phyloP scores from a whole-genome alignment of 2,888 invertebrate species.

The Xylocampa areola region DNA sequence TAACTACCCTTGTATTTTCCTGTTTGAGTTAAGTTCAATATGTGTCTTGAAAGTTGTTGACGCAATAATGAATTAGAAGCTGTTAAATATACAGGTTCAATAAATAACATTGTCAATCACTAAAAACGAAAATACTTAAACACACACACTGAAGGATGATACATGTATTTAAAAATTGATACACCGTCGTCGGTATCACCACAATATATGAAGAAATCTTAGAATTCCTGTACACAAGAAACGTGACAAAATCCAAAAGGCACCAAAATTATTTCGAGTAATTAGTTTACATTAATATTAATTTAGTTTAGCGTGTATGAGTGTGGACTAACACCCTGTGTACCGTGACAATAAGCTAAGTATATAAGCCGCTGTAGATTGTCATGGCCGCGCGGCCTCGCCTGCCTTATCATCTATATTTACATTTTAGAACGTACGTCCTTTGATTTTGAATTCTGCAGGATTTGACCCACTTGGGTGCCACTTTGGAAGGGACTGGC shows the following conservation, averaged over 20 bases:
- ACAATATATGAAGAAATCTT: not conserved
- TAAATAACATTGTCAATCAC: no score
- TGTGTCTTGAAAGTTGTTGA: not conserved
- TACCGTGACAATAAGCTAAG: slow-evolving; percentile 86
- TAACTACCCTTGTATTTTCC: not conserved
- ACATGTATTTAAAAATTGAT: no score
- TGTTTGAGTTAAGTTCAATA: not conserved
- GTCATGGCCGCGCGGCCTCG: slow-evolving; percentile 61
- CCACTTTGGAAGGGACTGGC: slow-evolving; percentile 35
- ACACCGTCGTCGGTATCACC: no score
- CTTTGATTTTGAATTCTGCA: slow-evolving; percentile 43
- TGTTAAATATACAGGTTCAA: no score
- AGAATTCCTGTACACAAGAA: not conserved
- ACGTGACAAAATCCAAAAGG: slow-evolving; percentile 14
- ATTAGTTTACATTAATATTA: slow-evolving; percentile 58
- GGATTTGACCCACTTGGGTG: slow-evolving; percentile 38
- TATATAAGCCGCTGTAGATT: slow-evolving; percentile 78
- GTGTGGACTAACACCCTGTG: slow-evolving; percentile 85
- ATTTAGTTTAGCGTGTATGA: slow-evolving; percentile 75
- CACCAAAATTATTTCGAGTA: slow-evolving; percentile 40
- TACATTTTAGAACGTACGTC: slow-evolving; percentile 51
- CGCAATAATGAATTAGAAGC: not conserved
- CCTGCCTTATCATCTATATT: slow-evolving; percentile 43
- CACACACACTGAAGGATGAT: no score
- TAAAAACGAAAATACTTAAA: no score